Base-by-base conservation (phyloP, 2,113 vertebrate species). In the Puffinus mauretanicus region DNA sequence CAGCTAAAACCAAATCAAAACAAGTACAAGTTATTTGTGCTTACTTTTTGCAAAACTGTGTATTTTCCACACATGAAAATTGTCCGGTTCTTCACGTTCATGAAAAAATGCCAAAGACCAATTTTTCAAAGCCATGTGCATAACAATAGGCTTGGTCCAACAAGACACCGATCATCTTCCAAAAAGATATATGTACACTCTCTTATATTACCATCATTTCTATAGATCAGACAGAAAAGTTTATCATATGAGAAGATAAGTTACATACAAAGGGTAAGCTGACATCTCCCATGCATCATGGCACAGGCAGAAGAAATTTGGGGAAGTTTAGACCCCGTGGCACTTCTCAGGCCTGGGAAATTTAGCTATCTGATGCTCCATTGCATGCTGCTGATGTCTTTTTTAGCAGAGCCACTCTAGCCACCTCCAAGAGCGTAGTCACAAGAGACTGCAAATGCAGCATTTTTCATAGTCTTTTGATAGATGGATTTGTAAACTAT, bases 401-500 rank as follows among this genome's bases (percentile, higher is more conserved):
- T 88, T 55, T 88, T 32, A 52, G 44, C n/a, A 82, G 40, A 88
- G 34, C 30, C 6, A 46, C 54, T 75, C 29, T 11, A 73, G n/a
- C 60, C 32, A 21, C 29, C 71, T 54, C 71, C 4, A 2, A 65
- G 36, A 64, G 27, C 16, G 21, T 4, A 3, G 64, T 36, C 58
- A 49, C 55, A 71, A 77, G 76, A 58, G 64, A 75, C 65, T 88
- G 65, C 71, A 81, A 78, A 75, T 38, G n/a, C 91, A 84, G 73
- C 76, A 67, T 94, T 95, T 96, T 88, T 94, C 80, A 42, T 70
- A 52, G 46, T 21, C 42, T 38, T 81, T 75, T 83, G 69, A 91
- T 73, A 66, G 46, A 91, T 75, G 51, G 60, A 49, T 91, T 67
- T 81, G 83, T 97, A 96, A 95, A 89, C 80, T 75, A 0, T 7